A percentile compares a stretch with the other conserved stretches of the same genome.
phyloP scores from a whole-genome alignment of 2,888 invertebrate species.

The Slavum lentiscoides region DNA sequence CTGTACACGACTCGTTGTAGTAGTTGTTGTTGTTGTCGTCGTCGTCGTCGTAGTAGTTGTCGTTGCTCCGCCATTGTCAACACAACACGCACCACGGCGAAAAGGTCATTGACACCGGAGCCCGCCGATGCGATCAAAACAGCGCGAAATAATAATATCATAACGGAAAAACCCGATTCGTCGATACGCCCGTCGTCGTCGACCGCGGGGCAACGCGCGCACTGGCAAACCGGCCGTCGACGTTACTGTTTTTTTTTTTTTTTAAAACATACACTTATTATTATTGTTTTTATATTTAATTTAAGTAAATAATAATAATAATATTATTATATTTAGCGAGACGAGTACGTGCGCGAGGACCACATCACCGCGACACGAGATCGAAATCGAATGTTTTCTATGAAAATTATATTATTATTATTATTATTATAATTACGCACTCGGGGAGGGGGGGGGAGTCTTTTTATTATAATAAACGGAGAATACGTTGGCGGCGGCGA shows the following conservation, averaged over 20 bases:
- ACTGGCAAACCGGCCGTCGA: not conserved
- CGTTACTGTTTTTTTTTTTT: too few relatives aligned
- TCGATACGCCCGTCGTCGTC: not conserved
- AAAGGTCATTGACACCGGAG: conserved; percentile 51
- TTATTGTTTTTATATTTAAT: too few relatives aligned
- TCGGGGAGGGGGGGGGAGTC: not conserved
- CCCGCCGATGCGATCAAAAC: conserved; percentile 49
- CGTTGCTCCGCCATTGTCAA: conserved; percentile 49
- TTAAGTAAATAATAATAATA: too few relatives aligned
- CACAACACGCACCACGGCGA: conserved; percentile 44
- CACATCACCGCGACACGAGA: not conserved
- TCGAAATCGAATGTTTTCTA: conserved; percentile 27
- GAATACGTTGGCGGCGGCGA: not conserved
- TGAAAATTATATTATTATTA: not conserved
- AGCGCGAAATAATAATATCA: conserved; percentile 49
- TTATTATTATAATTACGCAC: not conserved
- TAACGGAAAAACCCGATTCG: conserved; percentile 52
- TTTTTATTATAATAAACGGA: conserved; percentile 28
- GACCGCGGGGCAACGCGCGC: not conserved
- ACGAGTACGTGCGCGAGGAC: too few relatives aligned
- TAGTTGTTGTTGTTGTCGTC: not conserved
- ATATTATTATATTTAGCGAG: too few relatives aligned
- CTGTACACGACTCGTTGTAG: not conserved
- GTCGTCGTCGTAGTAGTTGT: not conserved
- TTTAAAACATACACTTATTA: too few relatives aligned